Evolutionary conservation across 1,140 invertebrate species (phyloP), one percentile per base, ranked within the genome.

Genomic region (Mylabris phalerata): DNA sequence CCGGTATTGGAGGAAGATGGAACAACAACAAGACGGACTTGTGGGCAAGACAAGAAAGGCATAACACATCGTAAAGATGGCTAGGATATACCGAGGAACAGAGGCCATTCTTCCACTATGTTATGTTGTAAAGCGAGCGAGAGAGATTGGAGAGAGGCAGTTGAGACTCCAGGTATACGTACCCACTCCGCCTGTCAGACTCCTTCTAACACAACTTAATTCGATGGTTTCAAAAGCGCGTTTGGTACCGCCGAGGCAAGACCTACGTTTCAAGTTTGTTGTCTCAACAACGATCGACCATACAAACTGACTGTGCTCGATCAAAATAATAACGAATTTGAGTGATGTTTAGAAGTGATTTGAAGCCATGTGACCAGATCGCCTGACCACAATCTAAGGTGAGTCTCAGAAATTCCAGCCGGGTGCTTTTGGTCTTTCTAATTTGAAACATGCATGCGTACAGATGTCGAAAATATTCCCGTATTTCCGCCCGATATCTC

Each of bases 201-300:
- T 62, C 57, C 49, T 44, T 51, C 42, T 19, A 50, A 58, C 61
- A 62, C 61, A 62, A 62, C 61, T 62, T 58, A 62, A 62, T 62
- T 57, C 51, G 44, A 48, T 39, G 52, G 43, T 41, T 47, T 59
- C 46, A 60, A 55, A 48, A 44, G 45, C 51, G 61, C 61, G 61
- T 59, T 48, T 43, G 48, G 41, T 54, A 13, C 46, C 52, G 61
- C 50, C 41, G 32, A 44, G 51, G 50, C 9, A 39, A 47, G 51
- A 62, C 61, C 51, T 59, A 4, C 26, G 38, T 57, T 43, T 48
- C 40, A 25, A 13, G 46, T 44, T 32, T 19, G 9, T 11, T 42
- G 41, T 32, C 32, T 32, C 32, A 32, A 32, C 32, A 32, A 32
- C 4, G 4, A 32, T 32, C 32, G 32, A 32, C 19, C 19, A 32